Base-by-base conservation (phyloP, 92 coral and sea anemone species). In the Epizoanthus stellaris region DNA sequence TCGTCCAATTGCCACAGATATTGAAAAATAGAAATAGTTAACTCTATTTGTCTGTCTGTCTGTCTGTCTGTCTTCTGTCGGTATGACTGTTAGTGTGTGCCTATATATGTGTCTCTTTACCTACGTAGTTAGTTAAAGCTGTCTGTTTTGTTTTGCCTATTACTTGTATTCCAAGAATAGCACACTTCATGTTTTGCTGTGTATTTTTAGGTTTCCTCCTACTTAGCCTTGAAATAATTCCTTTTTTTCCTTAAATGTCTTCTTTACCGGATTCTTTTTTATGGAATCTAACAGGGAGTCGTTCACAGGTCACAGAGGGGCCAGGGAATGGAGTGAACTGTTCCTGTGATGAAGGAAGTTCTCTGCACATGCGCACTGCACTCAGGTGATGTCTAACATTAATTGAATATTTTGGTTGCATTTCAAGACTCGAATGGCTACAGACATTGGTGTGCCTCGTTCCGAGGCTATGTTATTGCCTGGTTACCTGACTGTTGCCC, bases 401-500 rank as follows among this genome's bases (percentile, higher is more conserved):
- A 17, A 38, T 63, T 79, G 63, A 70, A 63, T 63, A 79, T 58
- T 79, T 62, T 77, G 69, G 59, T 79, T 79, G 43, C 71, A 79
- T 79, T 79, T 79, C 72, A 79, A 79, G 83, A 79, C 71, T 14
- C 83, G 72, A 40, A 79, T 79, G 83, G 83, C 83, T 20, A 45
- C 71, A 42, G 83, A 79, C 60, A 63, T 79, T 42, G 83, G 83
- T 42, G 71, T 79, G 57, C 83, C 83, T 79, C 71, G 59, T 16
- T 79, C 70, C 67, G 83, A 79, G 71, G 83, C 83, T 12, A 21
- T 23, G 17, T 14, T 79, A 25, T 79, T 79, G 62, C 83, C 83
- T 79, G 83, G 83, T 63, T 79, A 79, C 72, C 72, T 79, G 40
- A n/a, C 60, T 63, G 71, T 79, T 19, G 83, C 83, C 83, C 83